Conservation (phyloP, 2,888 invertebrate species). For the Apamea anceps region DNA sequence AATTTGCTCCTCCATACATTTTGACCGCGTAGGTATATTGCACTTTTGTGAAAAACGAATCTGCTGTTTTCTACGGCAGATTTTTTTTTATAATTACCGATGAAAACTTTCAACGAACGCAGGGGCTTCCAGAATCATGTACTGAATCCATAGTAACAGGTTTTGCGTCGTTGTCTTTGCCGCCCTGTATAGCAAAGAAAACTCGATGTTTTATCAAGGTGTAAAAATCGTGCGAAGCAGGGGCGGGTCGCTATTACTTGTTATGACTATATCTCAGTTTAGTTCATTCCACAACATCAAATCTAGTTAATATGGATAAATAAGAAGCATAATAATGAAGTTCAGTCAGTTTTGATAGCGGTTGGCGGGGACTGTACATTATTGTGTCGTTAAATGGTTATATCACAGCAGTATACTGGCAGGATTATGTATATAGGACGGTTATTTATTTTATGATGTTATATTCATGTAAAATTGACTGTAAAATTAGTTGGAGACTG, state of each 20-base stretch:
- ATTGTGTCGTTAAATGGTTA: slow-evolving; percentile 54
- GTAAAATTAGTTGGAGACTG: slow-evolving; percentile 24
- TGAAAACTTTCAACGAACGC: too few relatives aligned
- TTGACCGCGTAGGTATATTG: too few relatives aligned
- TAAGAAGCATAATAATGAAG: slow-evolving; percentile 37
- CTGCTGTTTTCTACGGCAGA: too few relatives aligned
- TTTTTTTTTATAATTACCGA: too few relatives aligned
- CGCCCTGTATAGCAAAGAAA: not conserved
- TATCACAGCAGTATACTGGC: slow-evolving; percentile 22
- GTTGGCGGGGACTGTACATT: slow-evolving; percentile 13
- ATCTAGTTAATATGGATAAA: slow-evolving; percentile 29
- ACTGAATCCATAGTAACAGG: too few relatives aligned
- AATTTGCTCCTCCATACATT: too few relatives aligned
- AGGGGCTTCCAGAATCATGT: too few relatives aligned
- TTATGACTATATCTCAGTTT: not conserved
- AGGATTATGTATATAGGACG: slow-evolving; percentile 27
- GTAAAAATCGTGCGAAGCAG: not conserved
- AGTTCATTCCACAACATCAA: slow-evolving; percentile 2
- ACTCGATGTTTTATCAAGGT: not conserved
- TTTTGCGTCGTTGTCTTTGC: too few relatives aligned
- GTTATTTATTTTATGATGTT: slow-evolving; percentile 46
- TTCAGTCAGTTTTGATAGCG: slow-evolving; percentile 44
- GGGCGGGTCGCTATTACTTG: not conserved
- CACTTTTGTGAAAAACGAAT: too few relatives aligned
- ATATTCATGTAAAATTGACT: slow-evolving; percentile 4